Evolutionary conservation across 2,113 vertebrate genomes (phyloP), one percentile per base, ranked within the genome.

Genomic region (Gadus chalcogrammus): DNA sequence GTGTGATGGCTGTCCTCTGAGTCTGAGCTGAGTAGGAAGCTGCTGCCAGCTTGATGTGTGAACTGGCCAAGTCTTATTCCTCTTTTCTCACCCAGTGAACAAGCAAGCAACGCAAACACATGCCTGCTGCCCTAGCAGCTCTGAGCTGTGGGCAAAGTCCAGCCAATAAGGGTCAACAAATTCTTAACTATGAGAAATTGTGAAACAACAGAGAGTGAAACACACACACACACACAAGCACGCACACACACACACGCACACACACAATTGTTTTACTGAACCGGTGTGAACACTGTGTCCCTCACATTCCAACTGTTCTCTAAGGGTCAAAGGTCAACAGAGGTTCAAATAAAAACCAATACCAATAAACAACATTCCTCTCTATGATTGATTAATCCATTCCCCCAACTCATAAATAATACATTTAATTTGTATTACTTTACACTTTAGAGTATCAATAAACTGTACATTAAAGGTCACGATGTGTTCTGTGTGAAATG

Each of bases 111-210:
- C 67, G 60, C 18, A 69, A 67, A 73, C 61, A 64, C 27, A 77
- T 48, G 67, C 62, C 61, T 60, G 42, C 64, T 62, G 53, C 73
- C 61, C 66, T 71, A 5, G 65, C 1, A 55, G 53, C 71, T 31
- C 18, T 68, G 22, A 52, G 58, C 59, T 55, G 64, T 67, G 88
- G 72, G 65, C 84, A 90, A 88, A 90, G 87, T 85, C 81, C 85
- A 87, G n/a, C 24, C 18, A 4, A 3, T 17, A 1, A n/a, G 55
- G 68, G 75, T 73, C 77, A 88, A 83, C 87, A 84, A 90, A 88
- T 56, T 35, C 22, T 56, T 17, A 53, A 31, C 38, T 65, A 75
- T 0, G 12, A 64, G 61, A 78, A 69, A 65, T 15, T 60, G 75
- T 74, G 31, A 81, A 79, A 69, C 65, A 42, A 56, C 60, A 53